phyloP scores from a whole-genome alignment of 2,113 vertebrate genomes.

The Atlantisia rogersi region DNA sequence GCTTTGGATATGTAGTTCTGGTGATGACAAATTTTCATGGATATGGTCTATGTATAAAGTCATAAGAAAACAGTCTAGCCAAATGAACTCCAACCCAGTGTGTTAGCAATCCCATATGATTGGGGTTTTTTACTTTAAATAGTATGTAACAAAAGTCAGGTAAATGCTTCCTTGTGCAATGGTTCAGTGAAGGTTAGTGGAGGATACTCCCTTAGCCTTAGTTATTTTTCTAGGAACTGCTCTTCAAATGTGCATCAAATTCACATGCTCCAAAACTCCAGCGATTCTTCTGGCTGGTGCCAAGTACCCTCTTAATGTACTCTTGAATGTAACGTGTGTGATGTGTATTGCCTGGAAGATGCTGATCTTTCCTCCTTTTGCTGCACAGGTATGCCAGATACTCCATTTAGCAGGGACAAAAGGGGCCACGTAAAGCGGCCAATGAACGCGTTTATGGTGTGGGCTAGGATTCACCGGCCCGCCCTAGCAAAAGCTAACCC shows the following conservation, averaged over 20 bases:
- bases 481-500: conserved; percentile 78
- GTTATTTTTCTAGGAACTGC: not conserved
- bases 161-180: not conserved
- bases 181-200: not conserved
- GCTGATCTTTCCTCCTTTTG: conserved; percentile 46
- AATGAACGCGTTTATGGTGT: conserved; percentile 90
- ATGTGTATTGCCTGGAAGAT: not conserved
- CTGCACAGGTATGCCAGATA: conserved; percentile 75
- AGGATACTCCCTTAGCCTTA: not conserved
- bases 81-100: not conserved
- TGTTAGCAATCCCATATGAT: not conserved
- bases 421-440: conserved; percentile 83
- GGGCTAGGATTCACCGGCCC: conserved; percentile 81
- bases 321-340: not conserved
- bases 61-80: not conserved
- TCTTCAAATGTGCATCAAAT: not conserved
- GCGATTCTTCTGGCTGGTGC: not conserved
- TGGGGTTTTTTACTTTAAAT: not conserved
- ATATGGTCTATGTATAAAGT: not conserved
- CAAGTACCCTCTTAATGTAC: not conserved
- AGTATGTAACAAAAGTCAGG: not conserved
- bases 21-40: not conserved
- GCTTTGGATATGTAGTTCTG: not conserved
- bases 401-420: conserved; percentile 75
- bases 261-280: not conserved